phyloP scores from a whole-genome alignment of 2,113 vertebrate genomes.

The Triplophysa siluroides region DNA sequence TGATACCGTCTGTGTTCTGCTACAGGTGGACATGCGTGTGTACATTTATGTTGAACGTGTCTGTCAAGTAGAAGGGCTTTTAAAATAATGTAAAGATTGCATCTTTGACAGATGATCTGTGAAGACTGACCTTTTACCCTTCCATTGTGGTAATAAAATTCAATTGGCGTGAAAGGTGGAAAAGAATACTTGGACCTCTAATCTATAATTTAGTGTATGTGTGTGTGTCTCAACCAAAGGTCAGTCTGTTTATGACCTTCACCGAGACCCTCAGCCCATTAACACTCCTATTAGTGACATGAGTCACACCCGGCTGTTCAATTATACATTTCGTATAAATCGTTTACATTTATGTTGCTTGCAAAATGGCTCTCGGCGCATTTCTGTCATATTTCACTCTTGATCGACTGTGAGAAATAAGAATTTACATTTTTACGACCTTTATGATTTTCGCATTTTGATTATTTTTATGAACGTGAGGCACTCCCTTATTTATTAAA shows the following conservation, averaged over 20 bases:
- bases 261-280: conserved; percentile 31
- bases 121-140: conserved; percentile 29
- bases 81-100: conserved; percentile 7
- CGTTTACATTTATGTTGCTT: not conserved
- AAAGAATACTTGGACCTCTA: conserved; percentile 6
- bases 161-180: conserved; percentile 19
- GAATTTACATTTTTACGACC: not conserved
- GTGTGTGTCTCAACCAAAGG: conserved; percentile 34
- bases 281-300: conserved; percentile 47
- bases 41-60: not conserved
- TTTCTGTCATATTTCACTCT: not conserved
- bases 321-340: too few relatives aligned
- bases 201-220: conserved; percentile 20
- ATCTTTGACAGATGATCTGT: not conserved
- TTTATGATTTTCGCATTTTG: not conserved
- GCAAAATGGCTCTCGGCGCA: not conserved
- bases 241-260: conserved; percentile 48
- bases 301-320: conserved; percentile 41
- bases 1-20: not conserved
- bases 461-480: not conserved
- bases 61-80: not conserved
- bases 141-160: conserved; percentile 21
- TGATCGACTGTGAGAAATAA: not conserved
- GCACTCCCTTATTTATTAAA: not conserved
- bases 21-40: not conserved